A percentile compares a stretch with the other conserved stretches of the same genome.
These are phyloP conservation scores for Karalla daura DNA, from an alignment of 2,797 vertebrate genomes.

Conservation along the genomic window DNA sequence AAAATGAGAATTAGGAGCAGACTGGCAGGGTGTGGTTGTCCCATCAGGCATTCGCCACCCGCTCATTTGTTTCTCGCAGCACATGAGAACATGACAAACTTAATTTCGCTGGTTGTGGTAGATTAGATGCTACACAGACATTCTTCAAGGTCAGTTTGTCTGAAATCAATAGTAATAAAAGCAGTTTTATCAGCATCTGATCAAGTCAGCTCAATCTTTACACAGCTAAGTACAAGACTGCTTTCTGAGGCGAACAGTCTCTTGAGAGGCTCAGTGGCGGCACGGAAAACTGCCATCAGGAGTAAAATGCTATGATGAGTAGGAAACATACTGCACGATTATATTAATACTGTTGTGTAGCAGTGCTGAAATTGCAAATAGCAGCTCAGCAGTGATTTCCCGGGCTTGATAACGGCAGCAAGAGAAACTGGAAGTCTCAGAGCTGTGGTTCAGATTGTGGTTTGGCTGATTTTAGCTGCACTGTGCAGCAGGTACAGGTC, in stretches of 20 bases:
- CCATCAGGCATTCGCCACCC: conserved; percentile 21
- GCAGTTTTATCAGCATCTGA: conserved; percentile 28
- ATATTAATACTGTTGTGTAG: conserved; percentile 37
- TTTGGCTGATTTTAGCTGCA: conserved; percentile 55
- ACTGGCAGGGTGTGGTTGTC: conserved; percentile 53
- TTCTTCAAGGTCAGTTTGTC: conserved; percentile 34
- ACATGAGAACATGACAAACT: conserved; percentile 25
- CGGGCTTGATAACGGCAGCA: conserved; percentile 41
- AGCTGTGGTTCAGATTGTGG: conserved; percentile 54
- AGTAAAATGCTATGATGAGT: conserved; percentile 44
- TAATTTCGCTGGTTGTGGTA: conserved; percentile 1
- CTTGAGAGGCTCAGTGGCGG: conserved; percentile 9
- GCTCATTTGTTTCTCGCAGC: conserved; percentile 20
- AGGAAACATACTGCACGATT: conserved; percentile 30
- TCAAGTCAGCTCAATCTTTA: conserved; percentile 19
- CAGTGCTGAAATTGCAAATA: conserved; percentile 53
- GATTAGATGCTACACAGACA: conserved; percentile 23
- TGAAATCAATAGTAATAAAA: conserved; percentile 24
- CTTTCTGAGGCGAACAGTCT: conserved; percentile 17
- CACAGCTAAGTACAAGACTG: conserved; percentile 19
- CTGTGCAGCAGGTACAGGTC: conserved; percentile 36
- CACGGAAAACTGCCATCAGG: conserved; percentile 41
- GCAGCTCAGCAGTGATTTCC: conserved; percentile 25
- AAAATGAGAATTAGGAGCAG: conserved; percentile 65
- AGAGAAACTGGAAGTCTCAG: conserved; percentile 36